Evolutionary conservation across 2,888 invertebrate species (phyloP).

Genomic region (Mesochorus sp.): DNA sequence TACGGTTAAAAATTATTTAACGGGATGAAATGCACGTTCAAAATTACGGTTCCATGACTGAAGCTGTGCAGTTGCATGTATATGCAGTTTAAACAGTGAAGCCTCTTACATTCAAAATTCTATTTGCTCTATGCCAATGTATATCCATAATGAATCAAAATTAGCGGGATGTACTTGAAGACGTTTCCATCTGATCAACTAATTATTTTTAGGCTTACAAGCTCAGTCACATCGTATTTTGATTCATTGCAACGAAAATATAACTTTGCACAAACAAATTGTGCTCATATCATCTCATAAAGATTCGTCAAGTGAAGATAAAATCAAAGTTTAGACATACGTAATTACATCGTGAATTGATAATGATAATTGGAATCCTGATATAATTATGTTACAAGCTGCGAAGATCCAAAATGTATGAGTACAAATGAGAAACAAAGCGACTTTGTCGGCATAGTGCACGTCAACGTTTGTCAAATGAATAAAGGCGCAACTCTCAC

Average conservation of each 20-base stretch:
- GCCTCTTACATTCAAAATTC: no score
- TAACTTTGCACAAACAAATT: not conserved
- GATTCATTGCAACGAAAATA: not conserved
- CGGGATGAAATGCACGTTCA: no score
- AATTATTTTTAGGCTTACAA: conserved; percentile 35
- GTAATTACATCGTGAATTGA: conserved; percentile 1
- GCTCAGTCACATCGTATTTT: not conserved
- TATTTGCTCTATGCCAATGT: not conserved
- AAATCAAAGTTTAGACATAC: not conserved
- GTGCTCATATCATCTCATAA: not conserved
- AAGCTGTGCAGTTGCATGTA: no score
- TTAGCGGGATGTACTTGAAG: no score
- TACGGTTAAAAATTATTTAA: no score
- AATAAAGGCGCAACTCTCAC: not conserved
- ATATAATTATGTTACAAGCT: conserved; percentile 15
- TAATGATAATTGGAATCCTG: conserved; percentile 28
- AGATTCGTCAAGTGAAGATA: not conserved
- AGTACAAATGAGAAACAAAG: conserved; percentile 16
- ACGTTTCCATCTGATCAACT: conserved; percentile 33
- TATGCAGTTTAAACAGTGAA: no score
- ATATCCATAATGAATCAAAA: conserved; percentile 21
- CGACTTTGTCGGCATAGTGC: conserved; percentile 28
- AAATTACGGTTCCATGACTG: no score
- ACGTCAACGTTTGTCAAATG: not conserved
- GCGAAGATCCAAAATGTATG: not conserved